Percentiles rank a stretch among this genome's conserved stretches.
phyloP scores from a whole-genome alignment of 2,888 invertebrate species.

The Leucophenga montana region DNA sequence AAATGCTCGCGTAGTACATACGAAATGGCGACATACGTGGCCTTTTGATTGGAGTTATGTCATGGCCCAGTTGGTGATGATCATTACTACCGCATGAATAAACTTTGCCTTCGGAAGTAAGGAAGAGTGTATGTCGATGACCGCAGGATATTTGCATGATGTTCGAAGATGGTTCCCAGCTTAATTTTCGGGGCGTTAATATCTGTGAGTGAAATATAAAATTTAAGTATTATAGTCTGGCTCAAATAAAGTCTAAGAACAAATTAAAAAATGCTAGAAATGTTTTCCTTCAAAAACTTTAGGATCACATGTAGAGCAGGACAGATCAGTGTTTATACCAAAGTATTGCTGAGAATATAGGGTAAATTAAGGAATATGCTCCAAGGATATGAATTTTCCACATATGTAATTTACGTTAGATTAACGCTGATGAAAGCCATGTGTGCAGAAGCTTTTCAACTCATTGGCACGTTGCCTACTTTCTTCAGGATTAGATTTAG shows the following conservation, averaged over 20 bases:
- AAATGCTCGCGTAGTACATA: constrained; percentile 73
- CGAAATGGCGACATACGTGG: constrained; percentile 80
- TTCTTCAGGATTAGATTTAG: background rate
- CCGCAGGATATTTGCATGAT: constrained; percentile 82
- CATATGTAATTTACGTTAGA: no score
- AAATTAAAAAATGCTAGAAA: no score
- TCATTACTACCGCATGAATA: constrained; percentile 96
- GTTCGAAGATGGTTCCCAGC: constrained; percentile 76
- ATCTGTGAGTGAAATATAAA: constrained; percentile 74
- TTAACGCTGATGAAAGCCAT: background rate
- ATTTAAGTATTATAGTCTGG: no score
- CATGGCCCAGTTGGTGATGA: constrained; percentile 90
- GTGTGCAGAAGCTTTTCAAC: background rate
- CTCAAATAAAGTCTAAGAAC: no score
- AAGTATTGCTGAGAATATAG: no score
- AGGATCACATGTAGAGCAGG: no score
- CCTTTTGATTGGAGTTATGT: constrained; percentile 77
- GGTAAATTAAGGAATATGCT: no score
- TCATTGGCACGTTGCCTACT: background rate
- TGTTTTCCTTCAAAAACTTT: no score
- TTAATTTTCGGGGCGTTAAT: constrained; percentile 77
- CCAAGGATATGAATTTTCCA: no score
- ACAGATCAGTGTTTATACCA: no score
- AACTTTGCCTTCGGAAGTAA: constrained; percentile 84
- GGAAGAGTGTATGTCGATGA: constrained; percentile 85